Conservation (phyloP, 2,888 invertebrate genomes). For the Gymnocheta viridis region DNA sequence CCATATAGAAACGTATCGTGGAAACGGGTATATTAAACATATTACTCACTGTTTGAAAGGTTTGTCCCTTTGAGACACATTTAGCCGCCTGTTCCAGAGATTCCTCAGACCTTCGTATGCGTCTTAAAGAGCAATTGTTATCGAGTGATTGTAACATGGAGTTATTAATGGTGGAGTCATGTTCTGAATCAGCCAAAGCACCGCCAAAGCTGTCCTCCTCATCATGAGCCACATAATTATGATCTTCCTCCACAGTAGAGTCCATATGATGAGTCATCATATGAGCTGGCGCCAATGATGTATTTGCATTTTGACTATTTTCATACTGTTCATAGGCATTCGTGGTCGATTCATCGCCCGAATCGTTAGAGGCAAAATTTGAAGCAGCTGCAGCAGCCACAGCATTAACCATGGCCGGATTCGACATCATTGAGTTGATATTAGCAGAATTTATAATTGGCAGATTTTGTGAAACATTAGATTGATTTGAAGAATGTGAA, state of each 20-base stretch:
- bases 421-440: conserved; percentile 59
- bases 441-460: conserved; percentile 58
- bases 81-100: conserved; percentile 91
- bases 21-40: conserved; percentile 94
- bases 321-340: conserved; percentile 78
- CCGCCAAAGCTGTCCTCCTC: conserved; percentile 78
- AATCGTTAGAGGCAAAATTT: conserved; percentile 75
- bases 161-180: conserved; percentile 76
- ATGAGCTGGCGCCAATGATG: conserved; percentile 63
- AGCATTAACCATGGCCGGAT: conserved; percentile 32
- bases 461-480: conserved; percentile 64
- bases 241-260: conserved; percentile 77
- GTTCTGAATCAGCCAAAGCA: conserved; percentile 74
- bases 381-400: conserved; percentile 63
- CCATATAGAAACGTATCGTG: conserved; percentile 94
- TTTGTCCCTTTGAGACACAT: conserved; percentile 92
- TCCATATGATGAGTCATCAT: conserved; percentile 71
- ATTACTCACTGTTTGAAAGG: conserved; percentile 93
- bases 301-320: conserved; percentile 70
- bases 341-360: conserved; percentile 78
- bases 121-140: conserved; percentile 77
- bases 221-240: conserved; percentile 78
- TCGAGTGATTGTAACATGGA: conserved; percentile 68
- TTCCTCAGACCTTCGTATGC: conserved; percentile 89
- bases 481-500: conserved; percentile 51